Evolutionary conservation across 2,888 invertebrate genomes (phyloP).

Genomic region (Yponomeuta evonymella): DNA sequence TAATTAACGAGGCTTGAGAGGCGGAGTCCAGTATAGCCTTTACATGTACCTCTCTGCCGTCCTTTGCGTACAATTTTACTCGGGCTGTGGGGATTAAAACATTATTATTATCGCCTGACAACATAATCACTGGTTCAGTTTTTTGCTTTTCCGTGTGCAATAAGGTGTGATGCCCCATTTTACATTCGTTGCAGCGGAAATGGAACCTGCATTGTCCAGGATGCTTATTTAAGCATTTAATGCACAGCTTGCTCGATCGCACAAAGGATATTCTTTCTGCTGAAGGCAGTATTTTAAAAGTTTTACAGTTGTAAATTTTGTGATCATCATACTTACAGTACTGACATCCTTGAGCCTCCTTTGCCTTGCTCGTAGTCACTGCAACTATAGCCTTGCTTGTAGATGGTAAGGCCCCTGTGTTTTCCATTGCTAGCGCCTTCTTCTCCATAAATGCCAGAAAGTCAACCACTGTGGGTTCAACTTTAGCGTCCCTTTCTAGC

Average conservation of each 20-base stretch:
- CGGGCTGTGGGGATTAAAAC: constrained; percentile 12
- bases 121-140: constrained; percentile 25
- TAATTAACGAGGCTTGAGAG: constrained; percentile 2
- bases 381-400: too few relatives aligned
- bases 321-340: not conserved
- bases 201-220: not conserved
- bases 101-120: constrained; percentile 22
- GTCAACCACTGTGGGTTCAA: too few relatives aligned
- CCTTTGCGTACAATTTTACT: constrained; percentile 3
- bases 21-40: constrained; percentile 10
- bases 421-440: too few relatives aligned
- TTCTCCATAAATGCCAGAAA: too few relatives aligned
- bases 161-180: constrained; percentile 16
- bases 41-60: constrained; percentile 1
- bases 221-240: constrained; percentile 7
- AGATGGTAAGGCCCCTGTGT: too few relatives aligned
- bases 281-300: not conserved
- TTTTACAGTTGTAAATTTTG: not conserved
- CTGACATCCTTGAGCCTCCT: too few relatives aligned
- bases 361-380: too few relatives aligned
- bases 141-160: constrained; percentile 21
- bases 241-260: not conserved
- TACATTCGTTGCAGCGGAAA: too few relatives aligned
- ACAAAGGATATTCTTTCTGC: not conserved
- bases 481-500: too few relatives aligned